Base-by-base conservation (phyloP, 2,113 vertebrate genomes). In the Calidris pygmaea region DNA sequence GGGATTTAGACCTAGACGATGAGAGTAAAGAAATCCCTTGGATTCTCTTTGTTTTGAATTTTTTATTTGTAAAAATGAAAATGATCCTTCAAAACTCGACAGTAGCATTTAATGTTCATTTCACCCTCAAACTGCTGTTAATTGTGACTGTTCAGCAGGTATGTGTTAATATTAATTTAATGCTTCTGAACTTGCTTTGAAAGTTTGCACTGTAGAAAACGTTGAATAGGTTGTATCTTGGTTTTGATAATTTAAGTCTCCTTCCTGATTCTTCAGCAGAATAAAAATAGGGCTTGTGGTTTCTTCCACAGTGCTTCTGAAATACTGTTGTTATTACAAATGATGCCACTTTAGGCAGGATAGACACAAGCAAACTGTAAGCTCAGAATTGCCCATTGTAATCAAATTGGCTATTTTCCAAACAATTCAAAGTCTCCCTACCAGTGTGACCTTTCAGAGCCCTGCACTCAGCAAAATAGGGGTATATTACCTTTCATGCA, bases 341-440 rank as follows among this genome's bases (percentile, higher is more conserved):
- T 96, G 89, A 95, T 94, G 63, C 91, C 79, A 85, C 92, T 94
- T 95, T 58, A 95, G 79, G 45, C 66, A 87, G 75, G 75, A 96
- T 85, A 90, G 95, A 96, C 80, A 85, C 48, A 93, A 85, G 88
- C 76, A 95, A 94, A 93, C 76, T 50, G n/a, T 93, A 91, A 78
- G 50, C 86, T 94, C 92, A 90, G 85, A 96, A 97, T 92, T 93
- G 82, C 85, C 89, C 85, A 85, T 89, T 93, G 92, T 96, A 97
- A 95, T 96, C 88, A 97, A 95, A 97, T 96, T 93, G 95, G 87
- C 91, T 96, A 95, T 96, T 95, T 96, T 96, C 90, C 90, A 96
- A 96, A 93, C 94, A 96, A 94, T 95, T 86, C 93, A 73, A 71
- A 93, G n/a, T 72, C 60, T 96, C 70, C 93, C 65, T 95, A 74